Conservation (phyloP, 2,888 invertebrate species). For the Liodrosophila aerea region DNA sequence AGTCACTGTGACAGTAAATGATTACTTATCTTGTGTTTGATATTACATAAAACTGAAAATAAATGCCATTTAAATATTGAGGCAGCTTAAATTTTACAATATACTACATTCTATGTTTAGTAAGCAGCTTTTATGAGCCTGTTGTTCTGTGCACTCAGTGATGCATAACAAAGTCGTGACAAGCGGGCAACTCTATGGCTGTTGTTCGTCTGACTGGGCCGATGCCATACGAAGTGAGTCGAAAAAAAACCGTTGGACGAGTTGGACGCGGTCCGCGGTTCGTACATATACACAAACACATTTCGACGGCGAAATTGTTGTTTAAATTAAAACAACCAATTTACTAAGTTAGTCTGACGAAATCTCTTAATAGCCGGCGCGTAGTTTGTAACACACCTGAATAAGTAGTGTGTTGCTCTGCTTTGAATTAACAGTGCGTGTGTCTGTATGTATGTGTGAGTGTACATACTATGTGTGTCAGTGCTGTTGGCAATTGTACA, state of each 20-base stretch:
- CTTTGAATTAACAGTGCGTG: constrained; percentile 35
- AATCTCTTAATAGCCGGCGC: constrained; percentile 22
- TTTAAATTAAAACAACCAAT: constrained; percentile 43
- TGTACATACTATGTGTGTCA: constrained; percentile 13
- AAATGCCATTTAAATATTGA: too few relatives aligned
- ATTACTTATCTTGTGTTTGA: background rate
- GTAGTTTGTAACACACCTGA: constrained; percentile 18
- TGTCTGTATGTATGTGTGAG: constrained; percentile 22
- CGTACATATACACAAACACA: constrained; percentile 31
- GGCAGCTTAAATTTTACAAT: too few relatives aligned
- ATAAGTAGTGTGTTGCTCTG: constrained; percentile 10
- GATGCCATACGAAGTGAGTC: constrained; percentile 43
- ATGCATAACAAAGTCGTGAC: constrained; percentile 11
- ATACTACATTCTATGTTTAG: too few relatives aligned
- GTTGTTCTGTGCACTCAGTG: constrained; percentile 6
- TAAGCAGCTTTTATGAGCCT: too few relatives aligned
- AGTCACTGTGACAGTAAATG: background rate
- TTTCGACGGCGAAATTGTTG: constrained; percentile 43
- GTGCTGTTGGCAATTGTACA: constrained; percentile 40
- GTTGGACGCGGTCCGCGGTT: constrained; percentile 60
- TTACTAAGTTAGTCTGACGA: constrained; percentile 34
- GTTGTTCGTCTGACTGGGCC: constrained; percentile 34
- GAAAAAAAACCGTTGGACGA: constrained; percentile 60
- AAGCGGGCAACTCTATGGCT: constrained; percentile 34
- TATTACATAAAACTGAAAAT: background rate